Evolutionary conservation across 2,888 invertebrate genomes (phyloP).

Genomic region (Hydropsyche betteni): DNA sequence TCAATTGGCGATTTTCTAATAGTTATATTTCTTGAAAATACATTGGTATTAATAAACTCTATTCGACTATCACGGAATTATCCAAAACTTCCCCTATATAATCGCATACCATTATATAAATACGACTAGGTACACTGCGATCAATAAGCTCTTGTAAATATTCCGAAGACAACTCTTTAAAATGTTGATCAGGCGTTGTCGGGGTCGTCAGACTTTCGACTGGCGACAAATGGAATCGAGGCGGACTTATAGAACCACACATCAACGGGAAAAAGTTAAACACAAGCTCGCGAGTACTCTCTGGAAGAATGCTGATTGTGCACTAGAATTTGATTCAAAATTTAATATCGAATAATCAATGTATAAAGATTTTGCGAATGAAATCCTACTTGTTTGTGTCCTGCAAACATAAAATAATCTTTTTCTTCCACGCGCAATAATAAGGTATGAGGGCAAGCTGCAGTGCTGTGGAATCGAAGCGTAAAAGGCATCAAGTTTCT

Average conservation of each 20-base stretch:
- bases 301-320: slow-evolving; percentile 69
- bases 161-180: slow-evolving; percentile 32
- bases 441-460: slow-evolving; percentile 75
- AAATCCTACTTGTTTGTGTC: slow-evolving; percentile 82
- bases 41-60: neutral
- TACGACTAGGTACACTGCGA: slow-evolving; percentile 70
- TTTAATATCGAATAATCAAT: slow-evolving; percentile 23
- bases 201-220: slow-evolving; percentile 59
- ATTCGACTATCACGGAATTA: no score
- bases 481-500: slow-evolving; percentile 75
- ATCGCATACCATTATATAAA: slow-evolving; percentile 71
- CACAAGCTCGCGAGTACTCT: slow-evolving; percentile 68
- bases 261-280: slow-evolving; percentile 84
- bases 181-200: slow-evolving; percentile 58
- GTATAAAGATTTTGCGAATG: neutral
- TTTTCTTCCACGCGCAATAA: slow-evolving; percentile 81
- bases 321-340: slow-evolving; percentile 54
- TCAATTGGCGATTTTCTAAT: no score
- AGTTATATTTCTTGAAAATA: no score
- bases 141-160: slow-evolving; percentile 65
- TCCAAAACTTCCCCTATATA: slow-evolving; percentile 20
- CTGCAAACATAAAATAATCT: slow-evolving; percentile 95
- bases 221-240: slow-evolving; percentile 67
- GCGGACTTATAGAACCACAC: slow-evolving; percentile 77
- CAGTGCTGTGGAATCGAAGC: slow-evolving; percentile 78